Evolutionary conservation across 2,888 invertebrate species (phyloP).

Genomic region (Hemaris fuciformis): DNA sequence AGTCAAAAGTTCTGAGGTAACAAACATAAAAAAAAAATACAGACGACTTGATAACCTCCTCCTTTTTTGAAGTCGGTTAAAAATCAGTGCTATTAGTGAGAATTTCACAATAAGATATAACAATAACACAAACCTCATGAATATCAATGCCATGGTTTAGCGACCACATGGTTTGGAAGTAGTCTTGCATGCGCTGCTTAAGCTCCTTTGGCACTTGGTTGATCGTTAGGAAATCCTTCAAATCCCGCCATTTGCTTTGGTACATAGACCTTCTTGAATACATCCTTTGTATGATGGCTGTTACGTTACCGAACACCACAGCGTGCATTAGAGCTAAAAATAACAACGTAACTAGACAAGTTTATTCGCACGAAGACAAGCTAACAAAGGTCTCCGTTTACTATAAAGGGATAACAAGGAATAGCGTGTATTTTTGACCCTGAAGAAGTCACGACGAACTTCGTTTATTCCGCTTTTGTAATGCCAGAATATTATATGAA

Average conservation of each 20-base stretch:
- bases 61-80: too few species aligned
- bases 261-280: slow-evolving; percentile 96
- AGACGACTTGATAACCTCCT: too few species aligned
- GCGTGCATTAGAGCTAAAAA: slow-evolving; percentile 96
- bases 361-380: background rate
- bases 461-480: background rate
- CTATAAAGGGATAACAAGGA: slow-evolving; percentile 9
- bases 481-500: background rate
- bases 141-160: slow-evolving; percentile 98
- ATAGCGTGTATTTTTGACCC: background rate
- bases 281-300: slow-evolving; percentile 98
- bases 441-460: background rate
- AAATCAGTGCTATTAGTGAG: too few species aligned
- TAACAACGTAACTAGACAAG: background rate
- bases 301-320: slow-evolving; percentile 98
- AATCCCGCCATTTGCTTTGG: slow-evolving; percentile 96
- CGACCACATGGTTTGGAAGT: slow-evolving; percentile 99
- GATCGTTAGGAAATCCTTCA: slow-evolving; percentile 96
- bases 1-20: too few species aligned
- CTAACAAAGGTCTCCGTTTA: slow-evolving; percentile 5
- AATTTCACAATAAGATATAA: background rate
- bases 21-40: too few species aligned
- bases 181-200: slow-evolving; percentile 97
- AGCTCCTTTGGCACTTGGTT: slow-evolving; percentile 98
- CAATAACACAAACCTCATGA: slow-evolving; percentile 89